Evolutionary conservation across 2,888 invertebrate species (phyloP), one percentile per base, ranked within the genome.

Genomic region (Dryadula phaetusa): DNA sequence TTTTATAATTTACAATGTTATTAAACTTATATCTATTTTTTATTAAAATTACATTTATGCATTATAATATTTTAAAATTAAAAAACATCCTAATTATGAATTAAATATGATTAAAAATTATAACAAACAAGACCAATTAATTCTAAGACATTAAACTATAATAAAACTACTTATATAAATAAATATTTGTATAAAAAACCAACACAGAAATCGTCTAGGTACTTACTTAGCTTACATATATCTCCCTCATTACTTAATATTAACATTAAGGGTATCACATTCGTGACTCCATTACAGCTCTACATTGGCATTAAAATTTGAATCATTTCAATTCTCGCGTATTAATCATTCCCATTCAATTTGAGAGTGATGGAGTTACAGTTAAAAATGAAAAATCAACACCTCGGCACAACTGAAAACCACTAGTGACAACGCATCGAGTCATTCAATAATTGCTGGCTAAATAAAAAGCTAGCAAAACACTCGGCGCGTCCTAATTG

Each of bases 401-500:
- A 79, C 80, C 79, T 79, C 72, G 79, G 78, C 76, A 81, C 77
- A 78, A 83, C 78, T 75, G 79, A 77, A 81, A 79, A 79, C 79
- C 79, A 85, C 88, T 86, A 82, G 77, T 82, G 74, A 75, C 75
- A 84, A 80, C 83, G 82, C 87, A 82, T 85, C 82, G 85, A 84
- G 80, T 85, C 86, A 88, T 87, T 82, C 85, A 89, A 91, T 91
- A 89, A 90, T 88, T 90, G 89, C 85, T 87, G 87, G 83, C 84
- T 89, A 88, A 90, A 90, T 89, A 90, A 91, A 90, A 90, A 91
- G 85, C 85, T 86, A 85, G 88, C 87, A 87, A 90, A 88, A 89
- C 87, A 85, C 87, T 84, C 83, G 77, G 84, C 82, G 85, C 85
- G 81, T 86, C 83, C 83, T 91, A 90, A 91, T 92, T 92, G 92